Base-by-base conservation (phyloP, 2,113 vertebrate species). In the Phalacrocorax pelagicus region DNA sequence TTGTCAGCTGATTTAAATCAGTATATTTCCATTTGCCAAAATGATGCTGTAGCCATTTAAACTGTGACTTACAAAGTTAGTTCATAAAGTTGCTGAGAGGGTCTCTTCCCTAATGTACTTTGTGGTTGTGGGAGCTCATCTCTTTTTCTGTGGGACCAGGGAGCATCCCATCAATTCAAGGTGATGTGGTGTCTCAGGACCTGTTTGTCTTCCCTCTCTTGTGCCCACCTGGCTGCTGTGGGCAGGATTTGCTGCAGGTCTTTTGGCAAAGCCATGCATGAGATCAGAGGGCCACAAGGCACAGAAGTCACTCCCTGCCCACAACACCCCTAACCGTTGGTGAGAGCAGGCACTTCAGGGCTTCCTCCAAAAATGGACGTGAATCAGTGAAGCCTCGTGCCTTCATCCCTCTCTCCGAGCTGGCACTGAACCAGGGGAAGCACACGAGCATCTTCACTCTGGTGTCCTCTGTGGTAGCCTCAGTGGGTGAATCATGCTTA, bases 1-100 rank as follows among this genome's bases (percentile, higher is more conserved):
- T 80, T 88, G 81, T 72, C 95, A 95, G 92, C 84, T 97, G 95
- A 84, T 95, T 97, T 93, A 91, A 94, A 97, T 95, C 86, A 95
- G 46, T 17, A 3, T 62, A 82, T 91, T 91, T 91, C 29, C 67
- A 40, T 88, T 94, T 83, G 63, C 63, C 93, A 78, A 92, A 95
- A 82, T 51, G 62, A 66, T 90, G 66, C 38, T 0, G 0, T 54
- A 66, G 89, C 63, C 30, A 30, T 90, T 95, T 90, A 63, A 85
- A 80, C 38, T 47, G 32, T 32, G 62, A n/a, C 38, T 96, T 92
- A 75, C 88, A 88, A 95, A 95, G 38, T 82, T 82, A 77, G 86
- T 94, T 92, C 94, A 80, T 95, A 87, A 96, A 94, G 86, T 91
- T 88, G 49, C 87, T 86, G 84, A 82, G 78, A 87, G 46, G 51